Base-by-base conservation (phyloP, 2,113 vertebrate genomes). In the Blennius ocellaris region DNA sequence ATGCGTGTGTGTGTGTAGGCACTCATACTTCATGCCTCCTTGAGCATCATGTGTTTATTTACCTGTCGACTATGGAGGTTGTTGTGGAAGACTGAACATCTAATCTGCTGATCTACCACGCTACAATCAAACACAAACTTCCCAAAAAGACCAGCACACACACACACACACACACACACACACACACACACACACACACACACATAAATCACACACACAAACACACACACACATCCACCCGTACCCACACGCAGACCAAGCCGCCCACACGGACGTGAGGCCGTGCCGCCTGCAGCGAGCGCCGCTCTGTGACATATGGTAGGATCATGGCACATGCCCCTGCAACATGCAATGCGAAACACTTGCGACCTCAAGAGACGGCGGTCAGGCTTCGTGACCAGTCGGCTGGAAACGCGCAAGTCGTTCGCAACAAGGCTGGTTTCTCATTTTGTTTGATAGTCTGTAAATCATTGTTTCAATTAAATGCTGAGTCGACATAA, bases 271-370 rank as follows among this genome's bases (percentile, higher is more conserved):
- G 69, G 76, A 90, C 67, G 43, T 47, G 66, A 72, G 38, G 76
- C 53, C 41, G 49, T 60, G 61, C 57, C 38, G 50, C 86, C 81
- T 39, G 73, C 21, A 41, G 87, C 16, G 80, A 78, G 50, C 66
- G 79, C 70, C 11, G 80, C 76, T 58, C 54, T 21, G 70, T 36
- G 77, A 74, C 89, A 91, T 90, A 91, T 88, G 88, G 87, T 58
- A 16, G 21, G 53, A 73, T 65, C 71, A 74, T 68, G 67, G 60
- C 41, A 85, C 89, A 85, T 76, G 73, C 57, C 63, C 44, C 58
- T 30, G 58, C 12, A 76, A 81, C 76, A 79, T 66, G 55, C 38
- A 76, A n/a, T n/a, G 21, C 21, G 4, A 30, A 30, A 30, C 21
- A 30, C 21, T 30, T 30, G 21, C 21, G 4, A 30, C 4, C 21